Percentiles rank a stretch among this genome's conserved stretches.
phyloP scores from a whole-genome alignment of 2,888 invertebrate genomes.

The Microplitis deprimator region DNA sequence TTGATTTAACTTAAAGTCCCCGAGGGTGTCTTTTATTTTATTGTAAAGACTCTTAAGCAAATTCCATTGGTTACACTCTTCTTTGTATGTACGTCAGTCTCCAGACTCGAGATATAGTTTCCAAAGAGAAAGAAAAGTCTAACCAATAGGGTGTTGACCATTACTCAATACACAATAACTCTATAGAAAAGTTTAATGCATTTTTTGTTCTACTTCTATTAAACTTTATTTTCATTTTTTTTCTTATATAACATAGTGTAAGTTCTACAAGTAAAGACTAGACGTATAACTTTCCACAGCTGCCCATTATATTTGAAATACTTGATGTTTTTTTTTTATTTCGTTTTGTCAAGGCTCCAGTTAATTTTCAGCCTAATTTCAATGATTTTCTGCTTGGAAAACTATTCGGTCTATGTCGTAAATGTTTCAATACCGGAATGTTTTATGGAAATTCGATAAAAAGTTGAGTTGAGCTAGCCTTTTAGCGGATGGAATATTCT shows the following conservation, averaged over 20 bases:
- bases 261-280: neutral
- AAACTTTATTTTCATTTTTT: conserved; percentile 35
- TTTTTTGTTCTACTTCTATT: conserved; percentile 22
- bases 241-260: conserved; percentile 26
- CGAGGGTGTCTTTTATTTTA: conserved; percentile 33
- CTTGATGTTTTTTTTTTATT: neutral
- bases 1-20: conserved; percentile 32
- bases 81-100: neutral
- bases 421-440: conserved; percentile 19
- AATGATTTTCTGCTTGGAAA: conserved; percentile 19
- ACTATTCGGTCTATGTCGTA: neutral
- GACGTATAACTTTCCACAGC: conserved; percentile 42
- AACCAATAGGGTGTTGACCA: conserved; percentile 35
- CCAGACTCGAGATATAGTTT: neutral
- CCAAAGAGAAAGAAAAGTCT: neutral
- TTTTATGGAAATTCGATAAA: conserved; percentile 37
- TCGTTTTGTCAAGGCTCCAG: neutral
- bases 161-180: conserved; percentile 39
- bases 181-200: conserved; percentile 24
- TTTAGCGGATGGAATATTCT: conserved; percentile 13
- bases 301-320: conserved; percentile 12
- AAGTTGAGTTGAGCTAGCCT: conserved; percentile 23
- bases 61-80: conserved; percentile 16
- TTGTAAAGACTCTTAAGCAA: conserved; percentile 36
- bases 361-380: neutral